Evolutionary conservation across 2,797 vertebrate species (phyloP).

Genomic region (Steatocranus sp.): DNA sequence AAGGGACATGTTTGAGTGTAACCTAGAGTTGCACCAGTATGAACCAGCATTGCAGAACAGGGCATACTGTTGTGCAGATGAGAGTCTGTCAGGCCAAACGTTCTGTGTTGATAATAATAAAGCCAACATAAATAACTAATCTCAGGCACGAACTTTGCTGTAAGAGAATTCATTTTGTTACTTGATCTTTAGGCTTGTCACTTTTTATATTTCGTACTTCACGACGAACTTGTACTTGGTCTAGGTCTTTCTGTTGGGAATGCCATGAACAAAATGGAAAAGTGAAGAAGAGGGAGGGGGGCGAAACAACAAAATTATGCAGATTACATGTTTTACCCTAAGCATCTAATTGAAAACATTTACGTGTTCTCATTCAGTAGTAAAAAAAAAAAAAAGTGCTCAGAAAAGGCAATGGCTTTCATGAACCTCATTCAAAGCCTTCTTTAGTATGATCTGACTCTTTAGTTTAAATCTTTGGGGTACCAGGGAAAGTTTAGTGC

Average conservation of each 20-base stretch:
- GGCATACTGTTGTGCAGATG: slow-evolving; percentile 42
- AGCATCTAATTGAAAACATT: neutral
- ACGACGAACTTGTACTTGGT: slow-evolving; percentile 8
- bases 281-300: neutral
- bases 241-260: slow-evolving; percentile 1
- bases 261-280: slow-evolving; percentile 32
- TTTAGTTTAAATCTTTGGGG: slow-evolving; percentile 41
- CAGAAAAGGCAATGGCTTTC: slow-evolving; percentile 50
- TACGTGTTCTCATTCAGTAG: neutral
- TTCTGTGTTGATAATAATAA: slow-evolving; percentile 46
- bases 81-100: slow-evolving; percentile 36
- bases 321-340: neutral
- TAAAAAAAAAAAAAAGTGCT: neutral
- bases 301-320: neutral
- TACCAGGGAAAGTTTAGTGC: slow-evolving; percentile 2
- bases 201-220: slow-evolving; percentile 16
- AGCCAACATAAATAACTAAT: slow-evolving; percentile 45
- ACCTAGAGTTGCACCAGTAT: slow-evolving; percentile 35
- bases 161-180: slow-evolving; percentile 40
- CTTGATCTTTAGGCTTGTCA: slow-evolving; percentile 23
- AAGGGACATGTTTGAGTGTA: slow-evolving; percentile 49
- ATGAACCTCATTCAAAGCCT: slow-evolving; percentile 32
- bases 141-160: slow-evolving; percentile 8
- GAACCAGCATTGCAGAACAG: slow-evolving; percentile 44
- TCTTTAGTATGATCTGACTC: slow-evolving; percentile 44